A percentile compares a stretch with the other conserved stretches of the same genome.
Conservation (phyloP, 2,888 invertebrate genomes). For the Lumbricus terrestris region DNA sequence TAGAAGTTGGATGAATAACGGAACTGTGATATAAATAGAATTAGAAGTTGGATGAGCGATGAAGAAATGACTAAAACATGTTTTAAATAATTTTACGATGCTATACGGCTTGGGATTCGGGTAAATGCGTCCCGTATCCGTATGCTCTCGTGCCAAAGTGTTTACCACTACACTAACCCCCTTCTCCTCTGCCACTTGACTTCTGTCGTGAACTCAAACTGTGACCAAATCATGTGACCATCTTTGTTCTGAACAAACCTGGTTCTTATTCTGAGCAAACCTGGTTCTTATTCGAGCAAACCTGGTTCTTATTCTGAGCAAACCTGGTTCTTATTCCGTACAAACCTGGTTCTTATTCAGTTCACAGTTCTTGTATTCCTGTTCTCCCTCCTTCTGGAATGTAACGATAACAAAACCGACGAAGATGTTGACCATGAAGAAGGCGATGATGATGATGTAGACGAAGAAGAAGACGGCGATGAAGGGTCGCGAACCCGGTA, state of each 20-base stretch:
- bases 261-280: constrained; percentile 95
- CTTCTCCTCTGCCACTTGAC: no score
- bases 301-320: constrained; percentile 98
- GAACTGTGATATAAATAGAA: no score
- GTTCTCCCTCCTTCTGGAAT: constrained; percentile 98
- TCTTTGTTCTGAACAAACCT: no score
- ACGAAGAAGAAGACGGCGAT: constrained; percentile 95
- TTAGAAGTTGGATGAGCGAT: no score
- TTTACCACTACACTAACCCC: no score
- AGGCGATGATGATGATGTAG: constrained; percentile 99
- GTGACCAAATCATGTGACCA: neutral
- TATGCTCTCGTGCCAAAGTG: no score
- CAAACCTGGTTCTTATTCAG: constrained; percentile 95
- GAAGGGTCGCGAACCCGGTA: constrained; percentile 94
- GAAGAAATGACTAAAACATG: no score
- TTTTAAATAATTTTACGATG: no score
- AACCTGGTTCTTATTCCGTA: constrained; percentile 96
- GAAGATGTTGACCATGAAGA: constrained; percentile 99
- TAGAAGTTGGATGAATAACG: no score
- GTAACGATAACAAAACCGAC: constrained; percentile 99
- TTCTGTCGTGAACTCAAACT: no score
- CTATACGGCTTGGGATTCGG: no score
- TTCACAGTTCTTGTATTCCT: constrained; percentile 98
- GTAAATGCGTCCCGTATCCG: no score
- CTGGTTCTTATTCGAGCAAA: constrained; percentile 96